These are phyloP conservation scores for Melopsittacus undulatus DNA, from an alignment of 2,797 vertebrate genomes.

Conservation along the genomic window DNA sequence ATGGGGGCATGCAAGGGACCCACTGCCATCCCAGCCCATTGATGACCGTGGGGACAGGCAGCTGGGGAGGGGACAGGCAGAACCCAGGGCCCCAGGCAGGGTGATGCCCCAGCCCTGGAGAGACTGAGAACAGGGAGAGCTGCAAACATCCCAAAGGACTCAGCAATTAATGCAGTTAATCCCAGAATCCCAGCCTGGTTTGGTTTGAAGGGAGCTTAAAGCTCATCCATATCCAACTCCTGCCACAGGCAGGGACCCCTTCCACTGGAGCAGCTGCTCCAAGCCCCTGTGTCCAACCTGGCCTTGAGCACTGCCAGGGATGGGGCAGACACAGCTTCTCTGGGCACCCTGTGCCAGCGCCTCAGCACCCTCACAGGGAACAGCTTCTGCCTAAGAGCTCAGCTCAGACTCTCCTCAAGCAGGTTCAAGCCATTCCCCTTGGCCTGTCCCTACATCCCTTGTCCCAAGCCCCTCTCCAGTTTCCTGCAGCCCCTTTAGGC, in stretches of 20 bases:
- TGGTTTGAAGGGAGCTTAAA: not conserved
- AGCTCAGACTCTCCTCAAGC: too few species aligned
- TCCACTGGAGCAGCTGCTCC: too few species aligned
- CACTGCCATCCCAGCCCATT: accelerated
- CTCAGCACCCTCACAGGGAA: too few species aligned
- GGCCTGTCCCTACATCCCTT: too few species aligned
- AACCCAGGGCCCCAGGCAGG: not conserved
- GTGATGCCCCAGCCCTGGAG: not conserved
- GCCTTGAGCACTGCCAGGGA: too few species aligned
- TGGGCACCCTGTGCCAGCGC: too few species aligned
- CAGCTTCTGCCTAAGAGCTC: too few species aligned
- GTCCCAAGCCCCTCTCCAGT: not conserved
- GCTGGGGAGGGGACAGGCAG: not conserved
- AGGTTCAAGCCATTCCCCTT: too few species aligned
- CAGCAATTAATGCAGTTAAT: not conserved
- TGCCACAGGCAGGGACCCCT: too few species aligned
- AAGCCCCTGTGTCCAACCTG: too few species aligned
- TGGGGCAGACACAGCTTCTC: too few species aligned
- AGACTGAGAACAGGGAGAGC: not conserved
- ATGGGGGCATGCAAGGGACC: not conserved
- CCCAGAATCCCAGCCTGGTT: not conserved
- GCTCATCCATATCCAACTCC: too few species aligned
- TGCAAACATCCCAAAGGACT: not conserved
- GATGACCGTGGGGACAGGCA: not conserved
- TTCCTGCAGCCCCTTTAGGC: not conserved